phyloP scores from a whole-genome alignment of 2,888 invertebrate species.

The Linhomoeus sp. region DNA sequence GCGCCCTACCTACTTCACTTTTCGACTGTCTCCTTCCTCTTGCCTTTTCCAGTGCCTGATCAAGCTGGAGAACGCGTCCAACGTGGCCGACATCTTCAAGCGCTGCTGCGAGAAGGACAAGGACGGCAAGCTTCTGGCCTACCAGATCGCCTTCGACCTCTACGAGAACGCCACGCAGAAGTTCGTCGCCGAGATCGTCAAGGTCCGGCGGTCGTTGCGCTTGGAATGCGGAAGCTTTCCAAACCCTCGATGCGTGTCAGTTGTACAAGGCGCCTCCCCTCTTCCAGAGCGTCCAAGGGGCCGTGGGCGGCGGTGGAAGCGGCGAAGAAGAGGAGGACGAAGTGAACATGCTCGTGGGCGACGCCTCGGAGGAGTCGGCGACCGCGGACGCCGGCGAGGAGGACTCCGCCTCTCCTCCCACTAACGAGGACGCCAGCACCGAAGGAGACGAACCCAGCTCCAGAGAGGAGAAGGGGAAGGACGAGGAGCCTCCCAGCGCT shows the following conservation, averaged over 20 bases:
- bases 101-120: background rate
- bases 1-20: too few relatives aligned
- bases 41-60: constrained; percentile 14
- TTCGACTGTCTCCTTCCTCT: too few relatives aligned
- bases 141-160: constrained; percentile 94
- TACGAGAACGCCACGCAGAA: constrained; percentile 98
- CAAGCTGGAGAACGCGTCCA: constrained; percentile 14
- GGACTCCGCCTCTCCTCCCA: too few relatives aligned
- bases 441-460: too few relatives aligned
- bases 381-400: background rate
- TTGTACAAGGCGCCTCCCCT: too few relatives aligned
- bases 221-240: background rate
- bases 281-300: too few relatives aligned
- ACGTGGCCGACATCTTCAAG: constrained; percentile 13
- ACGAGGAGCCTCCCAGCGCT: background rate
- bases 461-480: background rate
- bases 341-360: background rate
- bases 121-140: constrained; percentile 45
- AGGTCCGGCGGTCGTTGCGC: too few relatives aligned
- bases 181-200: constrained; percentile 41
- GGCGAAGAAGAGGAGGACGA: too few relatives aligned
- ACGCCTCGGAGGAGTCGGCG: background rate
- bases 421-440: too few relatives aligned
- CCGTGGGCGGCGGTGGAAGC: too few relatives aligned
- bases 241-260: too few relatives aligned